phyloP scores from a whole-genome alignment of 2,113 vertebrate species.

The Chloropsis cyanopogon region DNA sequence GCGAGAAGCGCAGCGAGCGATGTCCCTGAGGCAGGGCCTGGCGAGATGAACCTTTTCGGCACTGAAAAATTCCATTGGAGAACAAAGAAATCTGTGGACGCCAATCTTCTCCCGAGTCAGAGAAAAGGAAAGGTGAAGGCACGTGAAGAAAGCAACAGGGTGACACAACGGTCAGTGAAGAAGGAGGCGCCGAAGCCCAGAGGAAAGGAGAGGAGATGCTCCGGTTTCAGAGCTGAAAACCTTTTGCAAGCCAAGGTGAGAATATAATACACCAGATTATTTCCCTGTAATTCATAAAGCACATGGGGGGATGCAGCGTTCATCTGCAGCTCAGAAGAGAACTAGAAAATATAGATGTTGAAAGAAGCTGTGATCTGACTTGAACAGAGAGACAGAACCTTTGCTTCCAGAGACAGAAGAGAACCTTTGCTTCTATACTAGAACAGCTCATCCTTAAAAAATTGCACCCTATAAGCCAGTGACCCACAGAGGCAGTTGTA shows the following conservation, averaged over 20 bases:
- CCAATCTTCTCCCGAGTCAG: background rate
- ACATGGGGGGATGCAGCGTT: rapidly evolving
- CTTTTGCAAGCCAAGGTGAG: background rate
- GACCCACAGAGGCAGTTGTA: background rate
- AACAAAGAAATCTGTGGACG: background rate
- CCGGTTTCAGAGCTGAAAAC: background rate
- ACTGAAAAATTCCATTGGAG: background rate
- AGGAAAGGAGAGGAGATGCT: background rate
- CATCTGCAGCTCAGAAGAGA: background rate
- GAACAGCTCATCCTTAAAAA: background rate
- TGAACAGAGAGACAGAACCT: background rate
- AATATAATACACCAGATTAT: background rate
- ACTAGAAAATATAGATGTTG: background rate
- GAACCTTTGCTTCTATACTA: background rate
- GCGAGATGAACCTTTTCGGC: background rate
- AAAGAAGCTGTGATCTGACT: background rate
- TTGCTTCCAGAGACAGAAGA: background rate
- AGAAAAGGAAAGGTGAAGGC: background rate
- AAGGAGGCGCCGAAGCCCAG: background rate
- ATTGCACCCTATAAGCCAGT: background rate
- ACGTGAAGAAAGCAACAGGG: background rate
- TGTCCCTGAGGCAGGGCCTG: background rate
- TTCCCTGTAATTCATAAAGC: background rate
- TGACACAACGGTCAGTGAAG: background rate
- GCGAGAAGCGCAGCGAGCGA: background rate